Conservation (phyloP, 2,113 vertebrate species). For the Rhinopomastus cyanomelas region DNA sequence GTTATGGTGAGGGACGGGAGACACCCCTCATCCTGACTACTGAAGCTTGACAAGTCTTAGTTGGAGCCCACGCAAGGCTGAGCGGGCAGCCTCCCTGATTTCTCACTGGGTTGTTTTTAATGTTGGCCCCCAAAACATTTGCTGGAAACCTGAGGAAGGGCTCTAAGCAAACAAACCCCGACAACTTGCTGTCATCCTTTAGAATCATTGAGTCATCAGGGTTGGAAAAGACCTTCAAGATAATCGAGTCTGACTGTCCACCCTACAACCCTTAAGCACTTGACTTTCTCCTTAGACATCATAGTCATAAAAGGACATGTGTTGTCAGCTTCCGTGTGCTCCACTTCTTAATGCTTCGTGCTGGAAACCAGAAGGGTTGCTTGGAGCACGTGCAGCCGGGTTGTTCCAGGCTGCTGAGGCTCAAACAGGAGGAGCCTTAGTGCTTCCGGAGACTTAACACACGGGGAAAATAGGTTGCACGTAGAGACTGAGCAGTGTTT, state of each 20-base stretch:
- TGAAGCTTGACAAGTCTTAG: background rate
- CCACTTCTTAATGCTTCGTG: background rate
- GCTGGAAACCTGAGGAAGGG: background rate
- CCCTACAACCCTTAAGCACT: no score
- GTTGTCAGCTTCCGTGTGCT: background rate
- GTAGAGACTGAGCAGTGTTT: background rate
- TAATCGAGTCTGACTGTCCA: no score
- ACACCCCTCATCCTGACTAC: background rate
- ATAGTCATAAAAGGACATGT: background rate
- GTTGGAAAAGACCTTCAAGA: no score
- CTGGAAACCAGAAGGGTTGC: background rate
- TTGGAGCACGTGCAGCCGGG: background rate
- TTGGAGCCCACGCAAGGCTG: background rate
- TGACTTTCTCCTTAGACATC: background rate
- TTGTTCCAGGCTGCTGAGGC: background rate
- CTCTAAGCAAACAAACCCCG: fast-evolving
- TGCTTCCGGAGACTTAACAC: background rate
- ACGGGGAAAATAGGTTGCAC: background rate
- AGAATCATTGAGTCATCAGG: no score
- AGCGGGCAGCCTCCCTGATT: background rate
- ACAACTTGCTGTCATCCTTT: background rate
- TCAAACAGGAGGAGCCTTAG: background rate
- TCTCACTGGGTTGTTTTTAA: background rate
- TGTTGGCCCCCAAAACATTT: background rate
- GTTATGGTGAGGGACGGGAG: background rate